Percentiles rank a stretch among this genome's conserved stretches.
phyloP scores from a whole-genome alignment of 2,113 vertebrate genomes.

The Struthio camelus region DNA sequence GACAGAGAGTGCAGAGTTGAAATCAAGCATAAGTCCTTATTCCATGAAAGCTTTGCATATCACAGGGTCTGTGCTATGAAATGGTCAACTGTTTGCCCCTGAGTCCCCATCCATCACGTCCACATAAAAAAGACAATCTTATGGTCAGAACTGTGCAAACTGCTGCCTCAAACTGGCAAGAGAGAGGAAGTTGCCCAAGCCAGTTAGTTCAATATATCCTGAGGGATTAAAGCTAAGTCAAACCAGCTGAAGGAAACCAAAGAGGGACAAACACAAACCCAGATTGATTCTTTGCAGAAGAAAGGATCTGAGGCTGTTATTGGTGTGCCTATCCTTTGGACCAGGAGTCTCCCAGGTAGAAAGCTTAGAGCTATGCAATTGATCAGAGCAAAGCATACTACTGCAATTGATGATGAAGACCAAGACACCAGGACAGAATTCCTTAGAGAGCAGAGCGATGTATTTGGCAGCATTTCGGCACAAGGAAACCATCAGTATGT shows the following conservation, averaged over 20 bases:
- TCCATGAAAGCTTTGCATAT: constrained; percentile 62
- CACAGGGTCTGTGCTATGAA: constrained; percentile 42
- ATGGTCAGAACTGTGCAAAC: background rate
- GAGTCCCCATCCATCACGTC: constrained; percentile 56
- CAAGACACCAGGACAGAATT: background rate
- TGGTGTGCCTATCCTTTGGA: background rate
- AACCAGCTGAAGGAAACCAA: background rate
- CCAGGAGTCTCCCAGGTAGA: background rate
- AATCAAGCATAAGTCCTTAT: constrained; percentile 55
- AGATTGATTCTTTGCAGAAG: background rate
- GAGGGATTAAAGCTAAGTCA: background rate
- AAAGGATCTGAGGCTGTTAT: background rate
- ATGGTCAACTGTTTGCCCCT: constrained; percentile 47
- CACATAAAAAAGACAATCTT: constrained; percentile 61
- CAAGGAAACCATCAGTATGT: background rate
- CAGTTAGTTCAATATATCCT: background rate
- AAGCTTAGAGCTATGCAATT: background rate
- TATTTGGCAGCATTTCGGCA: background rate
- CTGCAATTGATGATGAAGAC: background rate
- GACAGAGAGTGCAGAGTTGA: constrained; percentile 68
- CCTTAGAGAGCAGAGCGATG: background rate
- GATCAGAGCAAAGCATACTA: background rate
- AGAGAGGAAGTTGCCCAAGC: constrained; percentile 19
- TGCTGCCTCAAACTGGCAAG: constrained; percentile 24
- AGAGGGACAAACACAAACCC: background rate